Evolutionary conservation across 23 tunicate genomes (phyloP), one percentile per base, ranked within the genome.

Genomic region (Styela plicata): DNA sequence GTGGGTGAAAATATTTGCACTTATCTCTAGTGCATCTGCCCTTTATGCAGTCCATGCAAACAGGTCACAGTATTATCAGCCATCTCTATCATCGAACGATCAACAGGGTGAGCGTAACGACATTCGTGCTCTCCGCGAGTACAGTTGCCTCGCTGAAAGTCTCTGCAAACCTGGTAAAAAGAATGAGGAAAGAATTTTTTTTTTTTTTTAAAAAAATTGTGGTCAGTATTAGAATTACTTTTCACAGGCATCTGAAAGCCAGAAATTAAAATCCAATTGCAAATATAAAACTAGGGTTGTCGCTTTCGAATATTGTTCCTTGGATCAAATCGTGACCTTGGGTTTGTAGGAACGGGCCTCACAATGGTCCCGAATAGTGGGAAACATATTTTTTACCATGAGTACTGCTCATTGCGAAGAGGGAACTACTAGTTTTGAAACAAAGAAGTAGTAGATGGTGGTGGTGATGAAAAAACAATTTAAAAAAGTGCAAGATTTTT

Each of bases 1-100:
- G 99, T 2, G 99, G 99, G 53, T 96, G 99, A 36, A 96, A 96
- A 69, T 96, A 96, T 69, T 96, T 96, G 94, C 99, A 96, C 67
- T 84, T 87, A 62, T 91, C 97, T 57, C 99, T 65, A 22, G 86
- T 70, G 73, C 99, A 96, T 65, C 99, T 44, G 3, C 99, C 99
- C 69, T 96, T 96, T 2, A 96, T 89, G 76, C 85, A 94, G 64
- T 96, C 99, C 99, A 96, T 96, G 67, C 99, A 96, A 2, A 96
- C 99, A 1, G n/a, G 92, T 96, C 27, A 96, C 99, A 0, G 92
- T 87, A 73, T 96, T 96, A 74, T 96, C 99, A 31, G 85, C 69
- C 13, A 81, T 63, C 66, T 96, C 99, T 23, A 96, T 91, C 94
- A 91, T 87, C 2, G 90, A 73, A 25, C 87, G 86, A 69, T 96